Evolutionary conservation across 2,888 invertebrate species (phyloP).

Genomic region (Eupithecia centaureata): DNA sequence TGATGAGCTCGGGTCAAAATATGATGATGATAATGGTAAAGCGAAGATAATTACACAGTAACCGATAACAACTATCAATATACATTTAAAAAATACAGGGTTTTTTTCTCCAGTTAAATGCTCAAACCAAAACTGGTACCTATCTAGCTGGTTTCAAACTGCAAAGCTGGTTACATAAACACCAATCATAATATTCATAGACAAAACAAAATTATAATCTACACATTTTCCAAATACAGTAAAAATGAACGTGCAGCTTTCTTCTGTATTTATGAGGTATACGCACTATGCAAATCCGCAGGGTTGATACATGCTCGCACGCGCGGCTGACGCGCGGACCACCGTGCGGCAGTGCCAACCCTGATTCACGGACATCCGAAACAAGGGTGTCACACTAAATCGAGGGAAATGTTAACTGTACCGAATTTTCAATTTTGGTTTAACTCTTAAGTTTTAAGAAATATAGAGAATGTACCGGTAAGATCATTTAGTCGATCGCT

Average conservation of each 20-base stretch:
- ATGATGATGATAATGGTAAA: not conserved
- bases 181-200: not conserved
- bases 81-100: not conserved
- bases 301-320: slow-evolving; percentile 76
- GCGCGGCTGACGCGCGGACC: slow-evolving; percentile 79
- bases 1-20: slow-evolving; percentile 4
- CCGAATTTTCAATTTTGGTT: not conserved
- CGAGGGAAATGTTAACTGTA: not conserved
- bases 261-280: slow-evolving; percentile 38
- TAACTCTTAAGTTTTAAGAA: not conserved
- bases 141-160: not conserved
- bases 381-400: slow-evolving; percentile 61
- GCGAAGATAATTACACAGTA: not conserved
- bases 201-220: not conserved
- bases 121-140: not conserved
- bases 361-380: slow-evolving; percentile 73
- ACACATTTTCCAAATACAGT: not conserved
- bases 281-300: slow-evolving; percentile 71
- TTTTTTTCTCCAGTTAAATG: not conserved
- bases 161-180: no score
- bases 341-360: slow-evolving; percentile 78
- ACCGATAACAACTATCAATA: not conserved
- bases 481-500: not conserved
- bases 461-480: not conserved
- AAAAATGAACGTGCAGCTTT: slow-evolving; percentile 15